Base-by-base conservation (phyloP, 2,888 invertebrate species). In the Leptinotarsa rubiginosa region DNA sequence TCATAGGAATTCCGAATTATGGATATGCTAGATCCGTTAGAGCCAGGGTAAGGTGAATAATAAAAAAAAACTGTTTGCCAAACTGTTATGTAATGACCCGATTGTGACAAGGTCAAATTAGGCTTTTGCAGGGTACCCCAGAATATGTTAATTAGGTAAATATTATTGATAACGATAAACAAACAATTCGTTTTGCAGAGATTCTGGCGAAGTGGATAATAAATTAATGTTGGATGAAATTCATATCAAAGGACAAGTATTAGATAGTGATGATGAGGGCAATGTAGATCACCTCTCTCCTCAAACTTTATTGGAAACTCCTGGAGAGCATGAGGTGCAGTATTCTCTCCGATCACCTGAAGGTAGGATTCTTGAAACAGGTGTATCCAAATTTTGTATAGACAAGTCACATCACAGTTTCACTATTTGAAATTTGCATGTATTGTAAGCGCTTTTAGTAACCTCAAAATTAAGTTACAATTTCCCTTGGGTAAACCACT, bases 1-100 rank as follows among this genome's bases (percentile, higher is more conserved):
- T 87, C 69, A 47, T 41, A 73, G 74, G 69, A 66, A 88, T 76
- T 65, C 66, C 59, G 68, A 78, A 85, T 87, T 86, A 89, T 91
- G 89, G 92, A 91, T 87, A 88, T 91, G 83, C 88, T 91, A 84
- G 91, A 92, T 87, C 90, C 91, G 75, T 88, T 92, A 82, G 91
- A 91, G 85, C 89, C 89, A 88, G 92, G 92, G 92, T 92, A 91
- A 77, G 75, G 49, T 64, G 62, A 49, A 31, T 22, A 59, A 56
- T 50, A 41, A 20, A 31, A 65, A 72, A 20, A 65, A 41, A 56
- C 54, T 31, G 47, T 66, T 73, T 67, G 70, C 25, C 52, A 67
- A 52, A 54, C 64, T 56, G 72, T 79, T 81, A 82, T 77, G 77
- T 81, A 81, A 82, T 78, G 75, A 65, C 69, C 47, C 65, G 66